phyloP scores from a whole-genome alignment of 2,888 invertebrate species.

The Lasius platythorax region DNA sequence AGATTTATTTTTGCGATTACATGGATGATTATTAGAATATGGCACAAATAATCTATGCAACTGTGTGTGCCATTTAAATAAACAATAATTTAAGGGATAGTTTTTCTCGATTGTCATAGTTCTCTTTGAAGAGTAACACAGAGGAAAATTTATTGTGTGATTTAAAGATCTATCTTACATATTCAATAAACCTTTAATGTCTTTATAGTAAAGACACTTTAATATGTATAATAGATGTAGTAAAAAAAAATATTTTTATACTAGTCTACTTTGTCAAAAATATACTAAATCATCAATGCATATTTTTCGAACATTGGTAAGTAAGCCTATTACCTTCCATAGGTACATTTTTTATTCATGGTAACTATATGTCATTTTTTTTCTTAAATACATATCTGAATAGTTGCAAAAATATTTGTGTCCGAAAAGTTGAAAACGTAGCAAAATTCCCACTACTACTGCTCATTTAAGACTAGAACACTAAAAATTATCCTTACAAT shows the following conservation, averaged over 20 bases:
- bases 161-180: conserved; percentile 11
- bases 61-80: background rate
- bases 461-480: background rate
- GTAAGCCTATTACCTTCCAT: background rate
- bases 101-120: conserved; percentile 38
- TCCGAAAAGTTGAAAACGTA: background rate
- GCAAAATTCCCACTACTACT: background rate
- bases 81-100: background rate
- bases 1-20: conserved; percentile 31
- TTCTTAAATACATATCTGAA: background rate
- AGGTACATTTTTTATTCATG: conserved; percentile 7
- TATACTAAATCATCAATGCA: background rate
- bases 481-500: background rate
- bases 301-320: conserved; percentile 4
- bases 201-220: background rate
- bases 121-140: conserved; percentile 20
- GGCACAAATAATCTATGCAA: background rate
- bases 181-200: conserved; percentile 6
- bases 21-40: conserved; percentile 12
- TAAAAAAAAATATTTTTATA: background rate
- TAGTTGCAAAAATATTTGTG: conserved; percentile 20
- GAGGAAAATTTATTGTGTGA: background rate
- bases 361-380: background rate
- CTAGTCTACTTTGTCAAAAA: background rate
- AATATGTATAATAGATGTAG: background rate